phyloP scores from a whole-genome alignment of 2,797 vertebrate species.

The Denticeps clupeoides region DNA sequence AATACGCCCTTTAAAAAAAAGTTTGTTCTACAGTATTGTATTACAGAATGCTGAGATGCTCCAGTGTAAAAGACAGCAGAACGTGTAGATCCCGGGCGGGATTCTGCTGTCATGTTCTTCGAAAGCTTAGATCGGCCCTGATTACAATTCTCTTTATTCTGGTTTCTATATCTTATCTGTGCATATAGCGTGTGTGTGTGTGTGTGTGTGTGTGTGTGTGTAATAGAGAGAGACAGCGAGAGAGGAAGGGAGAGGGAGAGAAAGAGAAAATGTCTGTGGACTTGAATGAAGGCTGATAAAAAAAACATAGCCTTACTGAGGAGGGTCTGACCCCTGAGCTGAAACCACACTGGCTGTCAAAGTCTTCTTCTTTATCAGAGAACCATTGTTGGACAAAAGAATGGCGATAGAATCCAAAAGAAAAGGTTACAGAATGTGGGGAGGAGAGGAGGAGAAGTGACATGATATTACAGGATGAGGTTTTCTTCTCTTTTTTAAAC shows the following conservation, averaged over 20 bases:
- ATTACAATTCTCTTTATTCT: conserved; percentile 47
- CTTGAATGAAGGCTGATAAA: conserved; percentile 16
- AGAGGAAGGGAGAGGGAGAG: background rate
- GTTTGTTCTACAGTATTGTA: too few relatives aligned
- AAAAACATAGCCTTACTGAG: background rate
- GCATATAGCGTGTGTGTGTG: conserved; percentile 14
- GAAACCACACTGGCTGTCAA: background rate
- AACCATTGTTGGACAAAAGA: background rate
- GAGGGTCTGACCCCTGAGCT: background rate
- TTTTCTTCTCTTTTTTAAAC: too few relatives aligned
- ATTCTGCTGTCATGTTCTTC: conserved; percentile 45
- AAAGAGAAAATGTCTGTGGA: conserved; percentile 2
- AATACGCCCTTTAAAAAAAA: too few relatives aligned
- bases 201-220: conserved; percentile 14
- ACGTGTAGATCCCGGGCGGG: too few relatives aligned
- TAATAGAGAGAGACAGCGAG: conserved; percentile 8
- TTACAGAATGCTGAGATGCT: too few relatives aligned
- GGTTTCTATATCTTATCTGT: conserved; percentile 39
- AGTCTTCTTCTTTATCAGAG: background rate
- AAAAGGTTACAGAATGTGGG: background rate
- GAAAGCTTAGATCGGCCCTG: conserved; percentile 54
- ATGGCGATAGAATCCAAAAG: background rate
- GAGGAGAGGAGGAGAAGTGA: background rate
- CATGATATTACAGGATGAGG: too few relatives aligned
- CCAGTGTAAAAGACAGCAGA: too few relatives aligned